Conservation (phyloP, 2,113 vertebrate genomes). For the Callipepla squamata region DNA sequence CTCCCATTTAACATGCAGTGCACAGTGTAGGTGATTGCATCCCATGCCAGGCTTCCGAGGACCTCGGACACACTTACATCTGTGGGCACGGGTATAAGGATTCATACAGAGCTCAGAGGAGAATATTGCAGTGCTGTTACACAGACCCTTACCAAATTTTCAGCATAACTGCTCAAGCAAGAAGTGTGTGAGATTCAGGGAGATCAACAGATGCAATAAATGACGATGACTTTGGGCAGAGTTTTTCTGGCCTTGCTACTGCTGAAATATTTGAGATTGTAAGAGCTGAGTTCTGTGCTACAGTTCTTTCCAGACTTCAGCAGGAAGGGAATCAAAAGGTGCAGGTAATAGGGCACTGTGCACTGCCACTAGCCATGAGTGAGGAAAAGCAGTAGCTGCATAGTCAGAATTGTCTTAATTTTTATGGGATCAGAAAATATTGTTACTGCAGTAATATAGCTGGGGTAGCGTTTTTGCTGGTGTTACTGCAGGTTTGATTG, state of each 20-base stretch:
- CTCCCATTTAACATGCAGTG: not conserved
- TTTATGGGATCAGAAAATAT: not conserved
- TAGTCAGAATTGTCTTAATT: not conserved
- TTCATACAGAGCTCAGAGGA: not conserved
- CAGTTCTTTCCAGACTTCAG: not conserved
- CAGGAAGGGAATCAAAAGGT: not conserved
- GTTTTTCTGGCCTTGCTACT: not conserved
- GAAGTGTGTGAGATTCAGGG: not conserved
- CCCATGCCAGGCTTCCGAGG: not conserved
- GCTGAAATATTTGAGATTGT: not conserved
- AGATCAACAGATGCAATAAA: not conserved
- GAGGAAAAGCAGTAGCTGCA: not conserved
- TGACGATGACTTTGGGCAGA: rapidly evolving
- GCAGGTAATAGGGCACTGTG: not conserved
- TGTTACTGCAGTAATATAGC: not conserved
- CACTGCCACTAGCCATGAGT: not conserved
- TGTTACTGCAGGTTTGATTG: not conserved
- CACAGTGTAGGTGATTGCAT: not conserved
- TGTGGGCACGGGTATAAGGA: not conserved
- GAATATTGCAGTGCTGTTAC: not conserved
- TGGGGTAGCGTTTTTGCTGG: not conserved
- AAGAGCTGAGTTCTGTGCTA: not conserved
- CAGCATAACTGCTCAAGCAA: not conserved
- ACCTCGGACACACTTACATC: not conserved
- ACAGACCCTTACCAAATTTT: not conserved